These are phyloP conservation scores for Drepana arcuata DNA, from an alignment of 1,140 invertebrate genomes.

Conservation along the genomic window DNA sequence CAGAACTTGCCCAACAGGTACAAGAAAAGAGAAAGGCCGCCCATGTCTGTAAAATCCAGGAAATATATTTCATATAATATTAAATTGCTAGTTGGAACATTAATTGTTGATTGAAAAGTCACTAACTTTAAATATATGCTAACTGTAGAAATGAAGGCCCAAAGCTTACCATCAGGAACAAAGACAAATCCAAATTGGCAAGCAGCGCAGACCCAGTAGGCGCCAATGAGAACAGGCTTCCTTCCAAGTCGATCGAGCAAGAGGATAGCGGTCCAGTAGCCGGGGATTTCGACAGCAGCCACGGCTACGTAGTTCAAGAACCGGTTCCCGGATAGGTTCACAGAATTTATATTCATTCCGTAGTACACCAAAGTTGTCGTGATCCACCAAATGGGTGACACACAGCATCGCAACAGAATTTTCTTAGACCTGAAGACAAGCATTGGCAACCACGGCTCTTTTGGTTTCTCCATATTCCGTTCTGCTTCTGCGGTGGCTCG, in stretches of 20 bases:
- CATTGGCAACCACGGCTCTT: slow-evolving; percentile 58
- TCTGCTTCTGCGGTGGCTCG: slow-evolving; percentile 39
- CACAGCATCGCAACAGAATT: slow-evolving; percentile 75
- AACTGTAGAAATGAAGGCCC: too few relatives aligned
- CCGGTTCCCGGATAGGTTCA: slow-evolving; percentile 78
- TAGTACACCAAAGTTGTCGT: slow-evolving; percentile 85
- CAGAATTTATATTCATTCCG: slow-evolving; percentile 86
- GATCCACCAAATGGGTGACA: slow-evolving; percentile 81
- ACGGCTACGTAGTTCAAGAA: slow-evolving; percentile 82
- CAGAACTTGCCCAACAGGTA: slow-evolving; percentile 82
- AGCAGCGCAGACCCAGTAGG: slow-evolving; percentile 44
- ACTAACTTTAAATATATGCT: too few relatives aligned
- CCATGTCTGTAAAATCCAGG: slow-evolving; percentile 15
- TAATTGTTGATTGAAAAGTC: too few relatives aligned
- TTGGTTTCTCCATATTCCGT: slow-evolving; percentile 27
- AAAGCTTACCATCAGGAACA: slow-evolving; percentile 31
- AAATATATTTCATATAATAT: too few relatives aligned
- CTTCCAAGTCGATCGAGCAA: slow-evolving; percentile 44
- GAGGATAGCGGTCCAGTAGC: slow-evolving; percentile 74
- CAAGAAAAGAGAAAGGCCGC: slow-evolving; percentile 53
- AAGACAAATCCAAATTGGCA: slow-evolving; percentile 56
- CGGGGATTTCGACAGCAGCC: slow-evolving; percentile 79
- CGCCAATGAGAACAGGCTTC: slow-evolving; percentile 44
- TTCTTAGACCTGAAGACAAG: slow-evolving; percentile 73
- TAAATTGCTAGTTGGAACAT: too few relatives aligned